These are phyloP conservation scores for Lophius piscatorius DNA, from an alignment of 2,113 vertebrate genomes.

Conservation along the genomic window DNA sequence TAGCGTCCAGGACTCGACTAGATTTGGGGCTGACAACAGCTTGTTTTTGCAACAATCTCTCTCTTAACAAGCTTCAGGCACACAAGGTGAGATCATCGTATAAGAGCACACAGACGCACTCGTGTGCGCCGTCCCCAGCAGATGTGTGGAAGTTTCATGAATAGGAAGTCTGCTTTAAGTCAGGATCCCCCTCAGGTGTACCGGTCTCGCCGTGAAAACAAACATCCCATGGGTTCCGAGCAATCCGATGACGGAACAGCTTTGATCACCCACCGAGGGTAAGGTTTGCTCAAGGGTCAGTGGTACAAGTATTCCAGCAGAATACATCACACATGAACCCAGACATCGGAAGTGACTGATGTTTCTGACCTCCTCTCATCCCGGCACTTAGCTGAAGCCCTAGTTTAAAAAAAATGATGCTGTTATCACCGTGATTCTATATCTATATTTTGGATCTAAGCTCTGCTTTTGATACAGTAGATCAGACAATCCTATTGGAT, in stretches of 20 bases:
- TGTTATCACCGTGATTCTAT: too few species aligned
- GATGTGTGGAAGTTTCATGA: constrained; percentile 69
- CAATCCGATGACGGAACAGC: constrained; percentile 64
- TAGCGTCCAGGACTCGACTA: constrained; percentile 28
- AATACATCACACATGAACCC: constrained; percentile 15
- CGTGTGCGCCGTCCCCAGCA: constrained; percentile 44
- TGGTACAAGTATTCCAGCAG: constrained; percentile 61
- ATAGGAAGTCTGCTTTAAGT: constrained; percentile 81
- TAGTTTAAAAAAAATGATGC: too few species aligned
- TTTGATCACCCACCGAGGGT: constrained; percentile 67
- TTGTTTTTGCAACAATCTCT: constrained; percentile 76
- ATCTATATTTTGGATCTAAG: too few species aligned
- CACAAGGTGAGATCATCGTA: constrained; percentile 82
- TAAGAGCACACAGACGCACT: constrained; percentile 43
- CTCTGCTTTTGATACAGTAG: too few species aligned
- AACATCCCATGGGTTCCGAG: constrained; percentile 68
- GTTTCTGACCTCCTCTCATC: too few species aligned
- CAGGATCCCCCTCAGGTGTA: constrained; percentile 53
- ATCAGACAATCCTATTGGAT: too few species aligned
- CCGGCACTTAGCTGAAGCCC: too few species aligned
- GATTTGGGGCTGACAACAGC: constrained; percentile 61
- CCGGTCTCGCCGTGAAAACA: constrained; percentile 72
- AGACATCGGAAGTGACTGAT: constrained; percentile 1
- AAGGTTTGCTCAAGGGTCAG: constrained; percentile 75
- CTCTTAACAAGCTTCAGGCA: constrained; percentile 80